Evolutionary conservation across 2,888 invertebrate genomes (phyloP).

Genomic region (Notodromas monacha): DNA sequence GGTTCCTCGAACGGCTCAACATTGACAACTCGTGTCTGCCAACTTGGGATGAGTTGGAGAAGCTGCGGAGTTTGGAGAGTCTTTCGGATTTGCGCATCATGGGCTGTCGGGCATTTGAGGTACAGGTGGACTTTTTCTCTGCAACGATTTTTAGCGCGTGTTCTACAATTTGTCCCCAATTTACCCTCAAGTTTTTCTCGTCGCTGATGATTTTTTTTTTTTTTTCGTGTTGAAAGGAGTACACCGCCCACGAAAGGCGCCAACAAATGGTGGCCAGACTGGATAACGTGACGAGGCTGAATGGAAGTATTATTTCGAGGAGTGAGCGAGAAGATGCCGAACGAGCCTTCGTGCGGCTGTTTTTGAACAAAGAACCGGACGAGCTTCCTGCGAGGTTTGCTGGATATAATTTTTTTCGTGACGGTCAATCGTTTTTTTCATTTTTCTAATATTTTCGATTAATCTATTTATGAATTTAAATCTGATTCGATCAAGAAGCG

Average conservation of each 20-base stretch:
- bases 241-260: conserved; percentile 56
- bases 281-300: conserved; percentile 48
- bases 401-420: too few relatives aligned
- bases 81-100: conserved; percentile 51
- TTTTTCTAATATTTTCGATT: too few relatives aligned
- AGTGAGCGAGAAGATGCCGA: conserved; percentile 74
- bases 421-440: too few relatives aligned
- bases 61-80: conserved; percentile 43
- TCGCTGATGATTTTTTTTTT: too few relatives aligned
- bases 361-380: neutral
- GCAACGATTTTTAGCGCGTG: too few relatives aligned
- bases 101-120: conserved; percentile 28
- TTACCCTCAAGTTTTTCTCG: conserved; percentile 8
- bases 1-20: conserved; percentile 20
- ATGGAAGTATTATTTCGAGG: conserved; percentile 55
- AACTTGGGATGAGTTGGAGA: conserved; percentile 64
- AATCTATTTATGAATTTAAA: too few relatives aligned
- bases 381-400: neutral
- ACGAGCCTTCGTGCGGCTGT: conserved; percentile 56
- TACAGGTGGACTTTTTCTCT: conserved; percentile 11
- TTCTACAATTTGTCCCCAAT: too few relatives aligned
- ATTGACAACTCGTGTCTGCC: conserved; percentile 47
- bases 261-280: conserved; percentile 56
- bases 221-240: conserved; percentile 26
- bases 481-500: too few relatives aligned